Evolutionary conservation across 2,113 vertebrate genomes (phyloP).

Genomic region (Axis porcinus): DNA sequence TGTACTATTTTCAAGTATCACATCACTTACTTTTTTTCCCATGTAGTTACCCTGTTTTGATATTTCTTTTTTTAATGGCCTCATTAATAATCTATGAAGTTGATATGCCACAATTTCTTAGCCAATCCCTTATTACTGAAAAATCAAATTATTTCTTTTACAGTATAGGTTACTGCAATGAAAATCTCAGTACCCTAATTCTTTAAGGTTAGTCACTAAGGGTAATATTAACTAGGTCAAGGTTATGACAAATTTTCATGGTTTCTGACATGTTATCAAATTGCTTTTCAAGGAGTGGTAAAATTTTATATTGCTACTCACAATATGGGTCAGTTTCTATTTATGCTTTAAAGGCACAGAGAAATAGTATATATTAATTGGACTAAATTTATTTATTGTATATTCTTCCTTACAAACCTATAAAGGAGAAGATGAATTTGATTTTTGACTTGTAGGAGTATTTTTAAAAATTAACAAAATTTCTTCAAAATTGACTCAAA

Average conservation of each 20-base stretch:
- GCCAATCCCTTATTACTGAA: neutral
- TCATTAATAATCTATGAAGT: neutral
- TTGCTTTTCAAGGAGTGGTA: neutral
- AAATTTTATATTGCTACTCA: neutral
- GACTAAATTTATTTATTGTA: neutral
- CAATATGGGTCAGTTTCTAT: neutral
- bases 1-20: neutral
- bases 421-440: neutral
- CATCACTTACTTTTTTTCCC: neutral
- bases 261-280: neutral
- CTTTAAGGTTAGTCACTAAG: neutral
- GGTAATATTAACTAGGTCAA: neutral
- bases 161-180: neutral
- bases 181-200: neutral
- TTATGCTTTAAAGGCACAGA: neutral
- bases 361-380: neutral
- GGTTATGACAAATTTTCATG: neutral
- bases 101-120: neutral
- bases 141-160: neutral
- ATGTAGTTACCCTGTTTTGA: neutral
- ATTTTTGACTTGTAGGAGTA: neutral
- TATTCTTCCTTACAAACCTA: neutral
- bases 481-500: neutral
- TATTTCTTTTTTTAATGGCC: neutral
- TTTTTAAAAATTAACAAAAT: neutral